Percentiles rank a stretch among this genome's conserved stretches.
phyloP scores from a whole-genome alignment of 2,113 vertebrate species.

The Picathartes gymnocephalus region DNA sequence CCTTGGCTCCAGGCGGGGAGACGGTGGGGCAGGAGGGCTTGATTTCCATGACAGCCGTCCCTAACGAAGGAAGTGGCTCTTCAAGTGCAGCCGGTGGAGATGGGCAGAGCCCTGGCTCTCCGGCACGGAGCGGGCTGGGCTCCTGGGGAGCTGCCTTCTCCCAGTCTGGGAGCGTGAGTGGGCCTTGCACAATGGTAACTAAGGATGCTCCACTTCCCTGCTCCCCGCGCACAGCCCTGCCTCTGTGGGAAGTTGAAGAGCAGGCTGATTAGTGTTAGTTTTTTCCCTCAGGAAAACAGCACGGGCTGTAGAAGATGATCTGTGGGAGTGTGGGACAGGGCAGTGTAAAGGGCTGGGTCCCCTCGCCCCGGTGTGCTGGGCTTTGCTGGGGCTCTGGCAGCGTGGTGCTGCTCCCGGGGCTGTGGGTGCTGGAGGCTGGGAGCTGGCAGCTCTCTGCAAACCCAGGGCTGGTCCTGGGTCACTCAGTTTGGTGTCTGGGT shows the following conservation, averaged over 20 bases:
- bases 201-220: not conserved
- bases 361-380: fast-evolving
- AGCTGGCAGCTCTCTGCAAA: not conserved
- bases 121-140: not conserved
- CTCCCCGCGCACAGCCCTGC: not conserved
- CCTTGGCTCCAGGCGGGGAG: not conserved
- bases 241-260: not conserved
- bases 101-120: not conserved
- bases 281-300: not conserved
- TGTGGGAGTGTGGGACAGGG: not conserved
- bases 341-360: not conserved
- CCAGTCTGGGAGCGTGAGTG: fast-evolving
- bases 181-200: not conserved
- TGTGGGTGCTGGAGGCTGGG: not conserved
- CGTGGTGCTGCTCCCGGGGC: not conserved
- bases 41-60: not conserved
- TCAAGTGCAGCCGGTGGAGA: not conserved
- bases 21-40: not conserved
- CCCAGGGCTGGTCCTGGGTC: not conserved
- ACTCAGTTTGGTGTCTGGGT: not conserved
- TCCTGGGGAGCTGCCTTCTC: not conserved
- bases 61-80: not conserved
- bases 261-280: not conserved
- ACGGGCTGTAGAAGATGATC: not conserved
- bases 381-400: not conserved